phyloP scores from a whole-genome alignment of 2,113 vertebrate species.

The Pelmatolapia mariae region DNA sequence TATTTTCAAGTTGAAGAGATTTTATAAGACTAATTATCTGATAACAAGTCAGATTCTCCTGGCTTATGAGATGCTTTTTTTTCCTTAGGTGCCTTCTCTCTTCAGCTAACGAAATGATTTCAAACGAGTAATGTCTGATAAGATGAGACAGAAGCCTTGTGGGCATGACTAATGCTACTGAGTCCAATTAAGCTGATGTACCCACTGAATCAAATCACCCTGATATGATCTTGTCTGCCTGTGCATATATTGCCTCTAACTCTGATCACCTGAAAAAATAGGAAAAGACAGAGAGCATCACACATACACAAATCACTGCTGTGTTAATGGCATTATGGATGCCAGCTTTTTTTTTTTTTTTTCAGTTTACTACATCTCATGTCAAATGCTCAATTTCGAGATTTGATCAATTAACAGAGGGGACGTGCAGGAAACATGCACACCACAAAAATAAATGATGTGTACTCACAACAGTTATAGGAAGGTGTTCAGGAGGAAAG shows the following conservation, averaged over 20 bases:
- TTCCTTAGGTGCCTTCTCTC: conserved; percentile 9
- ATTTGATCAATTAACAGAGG: neutral
- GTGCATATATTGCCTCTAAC: conserved; percentile 47
- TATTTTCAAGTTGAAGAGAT: neutral
- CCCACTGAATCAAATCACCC: conserved; percentile 53
- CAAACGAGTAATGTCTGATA: conserved; percentile 27
- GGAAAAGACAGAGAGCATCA: neutral
- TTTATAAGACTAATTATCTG: conserved; percentile 18
- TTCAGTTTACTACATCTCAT: neutral
- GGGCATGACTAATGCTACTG: conserved; percentile 53
- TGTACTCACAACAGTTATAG: neutral
- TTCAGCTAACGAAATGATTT: conserved; percentile 24
- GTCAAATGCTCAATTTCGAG: neutral
- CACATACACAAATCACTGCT: neutral
- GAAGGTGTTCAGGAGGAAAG: neutral
- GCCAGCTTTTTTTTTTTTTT: neutral
- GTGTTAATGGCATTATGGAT: neutral
- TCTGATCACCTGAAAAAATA: conserved; percentile 40
- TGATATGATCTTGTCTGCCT: conserved; percentile 51
- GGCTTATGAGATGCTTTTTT: neutral
- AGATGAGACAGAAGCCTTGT: conserved; percentile 53
- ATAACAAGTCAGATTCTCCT: conserved; percentile 8
- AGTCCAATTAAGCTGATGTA: conserved; percentile 63
- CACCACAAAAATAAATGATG: neutral
- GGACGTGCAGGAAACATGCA: neutral